Evolutionary conservation across 2,797 vertebrate genomes (phyloP), one percentile per base, ranked within the genome.

Genomic region (Odontamblyopus lacepedii): DNA sequence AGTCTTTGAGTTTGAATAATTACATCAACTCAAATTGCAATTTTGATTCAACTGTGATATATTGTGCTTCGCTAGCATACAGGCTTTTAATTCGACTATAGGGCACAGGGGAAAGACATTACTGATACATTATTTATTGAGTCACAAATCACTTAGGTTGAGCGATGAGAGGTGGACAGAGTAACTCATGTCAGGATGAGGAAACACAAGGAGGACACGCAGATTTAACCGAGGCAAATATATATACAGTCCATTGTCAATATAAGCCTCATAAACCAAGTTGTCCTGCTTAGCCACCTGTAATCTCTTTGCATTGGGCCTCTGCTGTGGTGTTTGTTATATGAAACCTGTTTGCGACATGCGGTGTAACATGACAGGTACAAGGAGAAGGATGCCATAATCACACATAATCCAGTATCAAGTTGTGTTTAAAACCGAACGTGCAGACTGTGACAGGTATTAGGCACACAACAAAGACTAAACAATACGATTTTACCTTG

Each of bases 331-430:
- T 65, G 63, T 65, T 29, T 48, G 63, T 66, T 51, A 50, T 15
- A 44, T 64, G 35, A 44, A 41, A 64, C 63, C 41, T 66, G 41
- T 66, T 66, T 29, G 44, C 4, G 12, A 51, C 63, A 50, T 29
- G 63, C 16, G 44, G 63, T 66, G 63, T 66, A 27, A 66, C 63
- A 51, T 66, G 63, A 66, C 63, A 66, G 26, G 62, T 27, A 66
- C 63, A 66, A 18, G 30, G 35, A 63, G 63, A 65, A 6, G 1
- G 12, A 65, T 13, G 63, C 23, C n/a, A 65, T 65, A 65, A 65
- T 65, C 63, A 65, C 63, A 65, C 63, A 44, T 65, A 65, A 65
- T 65, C 63, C 63, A 2, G 63, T 64, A 15, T 65, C 63, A 63
- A 44, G 38, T 63, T 38, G 23, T 57, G 57, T 48, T 44, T 65